Evolutionary conservation across 2,888 invertebrate species (phyloP), one percentile per base, ranked within the genome.

Genomic region (Eremobia ochroleuca): DNA sequence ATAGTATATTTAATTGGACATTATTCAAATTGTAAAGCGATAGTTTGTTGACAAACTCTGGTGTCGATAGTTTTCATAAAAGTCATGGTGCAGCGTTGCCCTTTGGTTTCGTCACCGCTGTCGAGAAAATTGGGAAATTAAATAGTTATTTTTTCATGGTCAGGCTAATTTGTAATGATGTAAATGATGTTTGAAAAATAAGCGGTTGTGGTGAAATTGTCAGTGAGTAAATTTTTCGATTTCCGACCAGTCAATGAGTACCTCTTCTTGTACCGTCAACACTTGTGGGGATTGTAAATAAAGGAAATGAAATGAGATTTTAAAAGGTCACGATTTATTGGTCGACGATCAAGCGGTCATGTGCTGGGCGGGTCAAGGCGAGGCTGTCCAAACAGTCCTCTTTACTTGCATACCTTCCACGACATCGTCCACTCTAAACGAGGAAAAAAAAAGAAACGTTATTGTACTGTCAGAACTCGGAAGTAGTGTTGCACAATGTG

Each of bases 301-400:
- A 91, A 93, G 94, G 94, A 94, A 94, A 93, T 91, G 90, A 89
- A 91, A 90, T 88, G 88, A 89, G 86, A 74, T 89, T 89, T 88
- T 86, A 79, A 93, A 94, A 94, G 95, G 94, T 93, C 93, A 92
- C 85, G 87, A 87, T 85, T 89, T 91, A 90, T 90, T 93, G 92
- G 92, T 84, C 89, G 87, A 86, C 90, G 88, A 86, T 90, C 87
- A 90, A 91, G 85, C 92, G 91, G 92, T 93, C 94, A 93, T 88
- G 89, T 85, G 81, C 88, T 85, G 89, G 88, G 75, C 85, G 89
- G 94, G 94, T 94, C 94, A 94, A 95, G 95, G 94, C 88, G 89
- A 89, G 81, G 78, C 83, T 88, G 91, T 87, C 86, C 93, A 92
- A 92, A 93, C 92, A 93, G 89, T 89, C 76, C 76, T 86, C 87